These are phyloP conservation scores for Liopterus haemorrhoidalis DNA, from an alignment of 2,888 invertebrate genomes.

Conservation along the genomic window DNA sequence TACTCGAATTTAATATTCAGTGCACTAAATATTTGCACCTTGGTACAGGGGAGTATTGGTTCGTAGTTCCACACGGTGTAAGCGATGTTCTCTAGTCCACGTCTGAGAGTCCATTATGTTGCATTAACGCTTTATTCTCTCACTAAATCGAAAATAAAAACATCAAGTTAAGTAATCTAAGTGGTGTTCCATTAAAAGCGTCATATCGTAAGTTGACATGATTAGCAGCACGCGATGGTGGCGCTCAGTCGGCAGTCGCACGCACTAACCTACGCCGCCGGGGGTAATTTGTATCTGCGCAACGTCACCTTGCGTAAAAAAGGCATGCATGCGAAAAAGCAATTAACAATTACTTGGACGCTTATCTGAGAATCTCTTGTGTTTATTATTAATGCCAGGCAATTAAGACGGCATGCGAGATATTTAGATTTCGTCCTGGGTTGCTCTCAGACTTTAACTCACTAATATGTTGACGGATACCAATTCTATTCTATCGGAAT, in stretches of 20 bases:
- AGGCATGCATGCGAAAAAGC: constrained; percentile 45
- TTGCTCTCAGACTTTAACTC: too few species aligned
- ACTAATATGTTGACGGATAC: too few species aligned
- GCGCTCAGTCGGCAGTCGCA: not conserved
- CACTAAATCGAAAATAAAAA: constrained; percentile 25
- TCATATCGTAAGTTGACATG: constrained; percentile 40
- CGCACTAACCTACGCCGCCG: constrained; percentile 1
- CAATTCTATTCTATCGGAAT: too few species aligned
- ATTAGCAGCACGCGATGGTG: constrained; percentile 40
- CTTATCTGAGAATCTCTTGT: constrained; percentile 47
- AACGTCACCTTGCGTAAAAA: constrained; percentile 25
- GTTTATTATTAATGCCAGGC: constrained; percentile 48
- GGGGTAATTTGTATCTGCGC: constrained; percentile 24
- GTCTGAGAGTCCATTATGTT: constrained; percentile 15
- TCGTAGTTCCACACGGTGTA: too few species aligned
- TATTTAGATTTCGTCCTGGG: constrained; percentile 17
- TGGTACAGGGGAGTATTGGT: too few species aligned
- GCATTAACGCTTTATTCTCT: constrained; percentile 19
- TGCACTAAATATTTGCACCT: too few species aligned
- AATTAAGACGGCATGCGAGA: constrained; percentile 44
- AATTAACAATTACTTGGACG: constrained; percentile 46
- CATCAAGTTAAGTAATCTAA: constrained; percentile 40
- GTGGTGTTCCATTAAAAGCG: constrained; percentile 44
- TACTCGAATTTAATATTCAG: too few species aligned
- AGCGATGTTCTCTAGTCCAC: not conserved